These are phyloP conservation scores for Octonoba sinensis DNA, from an alignment of 2,888 invertebrate species.

Conservation along the genomic window DNA sequence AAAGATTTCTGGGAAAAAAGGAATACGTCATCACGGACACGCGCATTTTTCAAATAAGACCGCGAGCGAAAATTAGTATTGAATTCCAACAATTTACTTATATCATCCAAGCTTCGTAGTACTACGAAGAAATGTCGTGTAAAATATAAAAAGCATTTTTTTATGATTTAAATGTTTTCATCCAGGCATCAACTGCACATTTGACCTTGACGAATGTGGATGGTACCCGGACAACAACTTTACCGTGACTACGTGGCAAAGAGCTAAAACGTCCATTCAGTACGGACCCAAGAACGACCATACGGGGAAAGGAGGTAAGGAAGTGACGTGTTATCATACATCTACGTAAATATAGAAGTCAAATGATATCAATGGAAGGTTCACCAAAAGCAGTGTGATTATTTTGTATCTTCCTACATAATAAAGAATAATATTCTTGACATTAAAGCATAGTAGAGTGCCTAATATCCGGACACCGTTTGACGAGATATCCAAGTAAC, in stretches of 20 bases:
- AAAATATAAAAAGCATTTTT: background rate
- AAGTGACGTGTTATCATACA: background rate
- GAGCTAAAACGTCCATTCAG: conserved; percentile 12
- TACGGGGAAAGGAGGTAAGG: conserved; percentile 43
- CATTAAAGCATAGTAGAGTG: too few relatives aligned
- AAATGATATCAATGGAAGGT: background rate
- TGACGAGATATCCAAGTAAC: too few relatives aligned
- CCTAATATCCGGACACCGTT: too few relatives aligned
- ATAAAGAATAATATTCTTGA: too few relatives aligned
- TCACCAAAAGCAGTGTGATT: background rate
- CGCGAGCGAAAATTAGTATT: too few relatives aligned
- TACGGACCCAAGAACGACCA: conserved; percentile 54
- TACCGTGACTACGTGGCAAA: conserved; percentile 16
- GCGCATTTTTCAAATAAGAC: too few relatives aligned
- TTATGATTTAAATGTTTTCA: background rate
- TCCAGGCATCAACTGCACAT: conserved; percentile 59
- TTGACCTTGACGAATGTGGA: conserved; percentile 59
- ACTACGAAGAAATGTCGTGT: too few relatives aligned
- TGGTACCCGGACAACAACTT: conserved; percentile 56
- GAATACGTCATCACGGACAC: too few relatives aligned
- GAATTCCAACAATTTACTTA: too few relatives aligned
- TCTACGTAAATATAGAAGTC: background rate
- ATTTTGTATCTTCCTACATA: too few relatives aligned
- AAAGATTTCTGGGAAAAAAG: too few relatives aligned
- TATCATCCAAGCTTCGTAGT: too few relatives aligned